These are phyloP conservation scores for Scaptomyza pallida DNA, from an alignment of 1,140 invertebrate species.

Conservation along the genomic window DNA sequence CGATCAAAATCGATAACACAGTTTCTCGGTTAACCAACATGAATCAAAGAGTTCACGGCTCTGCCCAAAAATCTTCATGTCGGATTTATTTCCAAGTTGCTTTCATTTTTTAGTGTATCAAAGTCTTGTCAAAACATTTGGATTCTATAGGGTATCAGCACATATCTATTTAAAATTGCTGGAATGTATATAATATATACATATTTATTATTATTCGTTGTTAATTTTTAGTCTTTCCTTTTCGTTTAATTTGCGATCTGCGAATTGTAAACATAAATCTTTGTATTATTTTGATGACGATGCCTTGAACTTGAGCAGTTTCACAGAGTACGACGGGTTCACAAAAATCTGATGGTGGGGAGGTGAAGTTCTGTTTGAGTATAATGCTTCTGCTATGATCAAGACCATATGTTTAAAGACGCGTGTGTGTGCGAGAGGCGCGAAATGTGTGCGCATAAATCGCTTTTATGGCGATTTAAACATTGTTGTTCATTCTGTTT, in stretches of 20 bases:
- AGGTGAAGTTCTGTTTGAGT: constrained; percentile 19
- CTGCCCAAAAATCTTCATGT: too few species aligned
- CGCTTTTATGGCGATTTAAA: constrained; percentile 64
- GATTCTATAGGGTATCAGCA: constrained; percentile 9
- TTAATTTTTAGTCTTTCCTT: constrained; percentile 5
- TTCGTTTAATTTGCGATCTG: constrained; percentile 16
- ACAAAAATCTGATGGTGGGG: neutral
- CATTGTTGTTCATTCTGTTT: constrained; percentile 44
- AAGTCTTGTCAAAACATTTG: too few species aligned
- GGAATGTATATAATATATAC: constrained; percentile 18
- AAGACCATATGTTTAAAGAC: constrained; percentile 14
- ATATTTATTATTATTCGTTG: constrained; percentile 13
- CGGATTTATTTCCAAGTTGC: too few species aligned
- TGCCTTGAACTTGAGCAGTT: constrained; percentile 41
- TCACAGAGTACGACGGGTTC: neutral
- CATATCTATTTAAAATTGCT: constrained; percentile 2
- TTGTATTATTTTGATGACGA: constrained; percentile 17
- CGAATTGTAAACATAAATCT: constrained; percentile 44
- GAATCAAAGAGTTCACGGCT: too few species aligned
- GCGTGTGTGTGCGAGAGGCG: constrained; percentile 45
- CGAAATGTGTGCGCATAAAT: constrained; percentile 69
- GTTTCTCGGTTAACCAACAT: too few species aligned
- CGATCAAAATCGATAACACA: too few species aligned
- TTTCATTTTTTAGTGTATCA: too few species aligned
- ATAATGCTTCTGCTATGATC: constrained; percentile 3